Evolutionary conservation across 1,140 invertebrate species (phyloP), one percentile per base, ranked within the genome.

Genomic region (Cherax destructor): DNA sequence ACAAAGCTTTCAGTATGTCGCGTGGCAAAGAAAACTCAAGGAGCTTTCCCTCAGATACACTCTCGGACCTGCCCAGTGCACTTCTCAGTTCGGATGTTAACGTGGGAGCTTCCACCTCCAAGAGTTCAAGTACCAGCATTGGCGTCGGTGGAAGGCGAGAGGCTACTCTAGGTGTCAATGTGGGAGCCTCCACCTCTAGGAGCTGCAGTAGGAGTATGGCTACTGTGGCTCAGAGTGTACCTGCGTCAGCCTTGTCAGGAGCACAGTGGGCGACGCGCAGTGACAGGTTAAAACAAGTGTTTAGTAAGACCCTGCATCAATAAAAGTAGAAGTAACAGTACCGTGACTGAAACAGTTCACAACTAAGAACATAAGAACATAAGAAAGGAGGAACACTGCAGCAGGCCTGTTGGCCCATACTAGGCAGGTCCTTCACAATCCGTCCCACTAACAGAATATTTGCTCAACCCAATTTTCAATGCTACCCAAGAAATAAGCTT

Each of bases 201-300:
- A 1, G 30, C 59, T 69, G 80, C 65, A 69, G 30, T 47, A 59
- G 16, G 7, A 11, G 61, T 21, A 61, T 89, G 87, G n/a, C 79
- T 30, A 49, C 47, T 5, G 61, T 83, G 47, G 41, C 83, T 79
- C 83, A 24, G n/a, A 83, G 21, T 18, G 87, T 89, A 24, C 87
- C 87, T 13, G 61, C 47, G 5, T 83, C 79, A 24, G 87, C 79
- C 7, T 18, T 89, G 16, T 81, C 87, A 4, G 21, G 52, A 16
- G 87, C 87, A 16, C 87, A 89, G 21, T 89, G 87, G 87, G 87
- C 72, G 10, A 59, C 79, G 49, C 50, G 87, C 13, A 89, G 50
- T 59, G 80, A 83, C 56, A 88, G 86, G 87, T 89, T 56, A 9
- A 56, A 49, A 88, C n/a, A 11, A 6, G 50, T 30, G 30, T 56